Percentiles rank a stretch among this genome's conserved stretches.
phyloP scores from a whole-genome alignment of 2,113 vertebrate genomes.

The Tupaia chinensis region DNA sequence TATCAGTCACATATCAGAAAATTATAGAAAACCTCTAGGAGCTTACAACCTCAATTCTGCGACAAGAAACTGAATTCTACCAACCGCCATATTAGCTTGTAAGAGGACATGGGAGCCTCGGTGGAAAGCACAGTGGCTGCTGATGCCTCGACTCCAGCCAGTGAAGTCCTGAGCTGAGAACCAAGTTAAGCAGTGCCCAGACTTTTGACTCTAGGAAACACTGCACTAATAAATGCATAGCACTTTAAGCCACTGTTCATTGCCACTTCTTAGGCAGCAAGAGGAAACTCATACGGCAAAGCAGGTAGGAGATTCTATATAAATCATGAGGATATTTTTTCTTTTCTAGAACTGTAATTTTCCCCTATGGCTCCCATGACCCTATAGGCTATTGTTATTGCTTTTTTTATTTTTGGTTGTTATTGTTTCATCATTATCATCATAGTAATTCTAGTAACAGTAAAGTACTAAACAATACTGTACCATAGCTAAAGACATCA shows the following conservation, averaged over 20 bases:
- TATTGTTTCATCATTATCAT: not conserved
- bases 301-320: not conserved
- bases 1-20: not conserved
- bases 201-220: not conserved
- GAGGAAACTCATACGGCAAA: not conserved
- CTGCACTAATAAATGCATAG: not conserved
- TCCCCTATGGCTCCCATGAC: not conserved
- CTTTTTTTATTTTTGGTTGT: not conserved
- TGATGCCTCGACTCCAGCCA: not conserved
- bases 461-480: slow-evolving; percentile 17
- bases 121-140: not conserved
- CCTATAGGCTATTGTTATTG: not conserved
- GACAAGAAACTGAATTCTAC: not conserved
- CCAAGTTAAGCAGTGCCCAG: not conserved
- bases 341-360: not conserved
- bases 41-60: not conserved
- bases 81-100: not conserved
- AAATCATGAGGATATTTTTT: not conserved
- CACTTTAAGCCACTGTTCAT: not conserved
- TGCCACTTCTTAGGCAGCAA: not conserved
- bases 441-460: not conserved
- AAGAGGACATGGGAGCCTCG: not conserved
- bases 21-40: not conserved
- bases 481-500: not conserved
- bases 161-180: not conserved